Conservation (phyloP, 2,113 vertebrate genomes). For the Pseudorectes ferrugineus region DNA sequence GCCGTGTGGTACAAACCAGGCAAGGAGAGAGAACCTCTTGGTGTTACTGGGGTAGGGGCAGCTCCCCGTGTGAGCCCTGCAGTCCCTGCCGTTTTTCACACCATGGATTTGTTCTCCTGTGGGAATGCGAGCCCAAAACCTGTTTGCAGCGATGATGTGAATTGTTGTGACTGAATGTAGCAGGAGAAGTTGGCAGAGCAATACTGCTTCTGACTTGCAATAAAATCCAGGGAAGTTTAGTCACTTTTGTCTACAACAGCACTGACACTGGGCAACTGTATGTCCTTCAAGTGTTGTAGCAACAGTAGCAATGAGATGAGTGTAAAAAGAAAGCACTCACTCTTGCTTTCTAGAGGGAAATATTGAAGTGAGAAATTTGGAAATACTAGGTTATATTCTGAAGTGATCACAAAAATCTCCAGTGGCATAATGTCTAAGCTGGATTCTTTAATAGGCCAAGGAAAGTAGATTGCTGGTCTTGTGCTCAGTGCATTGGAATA, state of each 20-base stretch:
- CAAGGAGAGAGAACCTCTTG: neutral
- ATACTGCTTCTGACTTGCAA: neutral
- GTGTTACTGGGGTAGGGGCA: neutral
- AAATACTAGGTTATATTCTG: neutral
- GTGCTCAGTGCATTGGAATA: neutral
- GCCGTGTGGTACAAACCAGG: neutral
- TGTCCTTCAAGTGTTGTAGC: neutral
- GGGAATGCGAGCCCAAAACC: neutral
- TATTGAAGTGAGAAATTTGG: neutral
- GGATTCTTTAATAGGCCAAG: neutral
- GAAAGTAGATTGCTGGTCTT: neutral
- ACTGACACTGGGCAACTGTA: fast-evolving
- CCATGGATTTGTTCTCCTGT: neutral
- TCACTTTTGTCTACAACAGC: neutral
- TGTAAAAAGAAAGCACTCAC: neutral
- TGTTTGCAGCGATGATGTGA: neutral
- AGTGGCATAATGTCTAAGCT: neutral
- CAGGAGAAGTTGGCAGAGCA: neutral
- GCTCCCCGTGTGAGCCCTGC: neutral
- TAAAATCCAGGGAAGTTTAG: neutral
- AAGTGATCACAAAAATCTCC: neutral
- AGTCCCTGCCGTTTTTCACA: neutral
- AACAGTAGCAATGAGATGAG: neutral
- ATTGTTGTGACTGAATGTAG: neutral
- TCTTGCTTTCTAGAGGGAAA: neutral